phyloP scores from a whole-genome alignment of 2,888 invertebrate genomes.

The Pristionchus exspectatus region DNA sequence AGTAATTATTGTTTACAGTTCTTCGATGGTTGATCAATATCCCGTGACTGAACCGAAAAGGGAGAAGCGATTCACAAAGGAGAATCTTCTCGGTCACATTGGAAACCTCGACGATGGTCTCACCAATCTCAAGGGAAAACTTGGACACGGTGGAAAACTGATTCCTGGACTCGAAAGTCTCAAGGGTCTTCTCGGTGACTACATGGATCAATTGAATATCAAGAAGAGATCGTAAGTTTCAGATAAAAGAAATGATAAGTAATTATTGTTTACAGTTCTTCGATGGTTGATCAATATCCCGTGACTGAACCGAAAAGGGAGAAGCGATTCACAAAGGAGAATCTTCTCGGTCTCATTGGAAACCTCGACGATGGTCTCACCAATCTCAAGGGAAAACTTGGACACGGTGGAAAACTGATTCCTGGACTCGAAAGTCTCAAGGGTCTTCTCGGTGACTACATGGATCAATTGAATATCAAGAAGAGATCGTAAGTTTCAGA shows the following conservation, averaged over 20 bases:
- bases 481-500: neutral
- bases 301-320: too few species aligned
- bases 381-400: slow-evolving; percentile 17
- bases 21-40: too few species aligned
- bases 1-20: too few species aligned
- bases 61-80: too few species aligned
- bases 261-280: too few species aligned
- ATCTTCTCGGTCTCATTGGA: neutral
- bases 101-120: slow-evolving; percentile 7
- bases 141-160: slow-evolving; percentile 5
- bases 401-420: slow-evolving; percentile 6
- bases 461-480: neutral
- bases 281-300: too few species aligned
- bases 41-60: too few species aligned
- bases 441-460: neutral
- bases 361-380: slow-evolving; percentile 15
- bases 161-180: neutral
- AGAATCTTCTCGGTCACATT: neutral
- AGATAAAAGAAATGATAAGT: too few species aligned
- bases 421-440: neutral
- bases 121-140: slow-evolving; percentile 17
- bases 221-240: neutral
- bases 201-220: neutral
- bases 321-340: too few species aligned
- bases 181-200: neutral